These are phyloP conservation scores for Drosophila triauraria DNA, from an alignment of 1,140 invertebrate genomes.

Conservation along the genomic window DNA sequence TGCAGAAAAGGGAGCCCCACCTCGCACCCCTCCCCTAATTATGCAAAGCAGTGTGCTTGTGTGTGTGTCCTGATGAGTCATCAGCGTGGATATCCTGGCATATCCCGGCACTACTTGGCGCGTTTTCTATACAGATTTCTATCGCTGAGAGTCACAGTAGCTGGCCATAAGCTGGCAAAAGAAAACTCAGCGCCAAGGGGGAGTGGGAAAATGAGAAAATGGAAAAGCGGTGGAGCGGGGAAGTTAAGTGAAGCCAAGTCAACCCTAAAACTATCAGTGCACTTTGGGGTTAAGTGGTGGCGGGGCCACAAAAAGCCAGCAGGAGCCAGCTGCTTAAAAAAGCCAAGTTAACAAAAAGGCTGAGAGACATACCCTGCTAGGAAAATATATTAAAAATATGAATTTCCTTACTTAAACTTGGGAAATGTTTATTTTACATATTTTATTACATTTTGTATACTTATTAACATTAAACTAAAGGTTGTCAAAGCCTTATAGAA, in stretches of 20 bases:
- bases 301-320: conserved; percentile 15
- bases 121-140: conserved; percentile 45
- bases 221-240: not conserved
- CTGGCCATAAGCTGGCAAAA: conserved; percentile 6
- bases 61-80: conserved; percentile 53
- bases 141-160: conserved; percentile 25
- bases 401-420: no score
- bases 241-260: conserved; percentile 40
- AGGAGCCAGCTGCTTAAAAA: conserved; percentile 5
- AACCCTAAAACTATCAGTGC: conserved; percentile 51
- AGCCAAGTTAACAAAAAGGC: conserved; percentile 1
- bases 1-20: conserved; percentile 14
- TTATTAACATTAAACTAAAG: no score
- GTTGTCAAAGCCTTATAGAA: not conserved
- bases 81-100: conserved; percentile 30
- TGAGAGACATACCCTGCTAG: not conserved
- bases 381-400: no score
- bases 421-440: no score
- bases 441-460: no score
- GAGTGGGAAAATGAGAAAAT: not conserved
- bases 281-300: conserved; percentile 45
- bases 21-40: conserved; percentile 8
- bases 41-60: conserved; percentile 38
- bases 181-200: not conserved
- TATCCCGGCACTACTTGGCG: conserved; percentile 37